These are phyloP conservation scores for Cantharis lateralis DNA, from an alignment of 2,888 invertebrate species.

Conservation along the genomic window DNA sequence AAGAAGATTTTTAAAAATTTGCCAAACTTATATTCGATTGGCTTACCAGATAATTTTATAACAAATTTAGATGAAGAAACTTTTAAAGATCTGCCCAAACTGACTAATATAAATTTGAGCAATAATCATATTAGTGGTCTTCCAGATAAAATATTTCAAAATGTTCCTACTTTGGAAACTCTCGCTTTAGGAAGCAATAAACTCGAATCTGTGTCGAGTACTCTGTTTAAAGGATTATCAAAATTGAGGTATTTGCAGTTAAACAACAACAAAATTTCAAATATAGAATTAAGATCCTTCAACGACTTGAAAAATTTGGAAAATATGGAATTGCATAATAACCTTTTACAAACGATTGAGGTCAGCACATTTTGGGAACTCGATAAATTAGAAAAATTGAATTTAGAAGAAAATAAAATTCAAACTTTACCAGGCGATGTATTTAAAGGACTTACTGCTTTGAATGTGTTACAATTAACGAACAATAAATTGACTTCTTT, in stretches of 20 bases:
- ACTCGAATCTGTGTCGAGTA: neutral
- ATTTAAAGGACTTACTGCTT: neutral
- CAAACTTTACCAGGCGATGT: neutral
- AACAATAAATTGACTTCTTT: neutral
- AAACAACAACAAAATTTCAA: neutral
- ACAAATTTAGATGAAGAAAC: neutral
- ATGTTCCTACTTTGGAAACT: neutral
- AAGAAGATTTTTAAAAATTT: neutral
- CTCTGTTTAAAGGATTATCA: neutral
- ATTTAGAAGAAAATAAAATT: neutral
- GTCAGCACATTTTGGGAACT: neutral
- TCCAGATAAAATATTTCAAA: conserved; percentile 4
- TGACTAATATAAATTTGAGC: neutral
- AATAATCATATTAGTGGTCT: conserved; percentile 2
- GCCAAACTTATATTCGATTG: neutral
- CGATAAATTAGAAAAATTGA: neutral
- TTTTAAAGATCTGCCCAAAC: neutral
- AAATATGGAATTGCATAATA: neutral
- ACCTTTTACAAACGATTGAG: neutral
- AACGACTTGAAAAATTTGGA: neutral
- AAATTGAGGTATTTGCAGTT: neutral
- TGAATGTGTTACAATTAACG: neutral
- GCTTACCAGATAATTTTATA: neutral
- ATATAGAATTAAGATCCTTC: neutral
- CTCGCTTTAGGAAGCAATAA: neutral